Evolutionary conservation across 2,888 invertebrate species (phyloP).

Genomic region (Phyllotreta cruciferae): DNA sequence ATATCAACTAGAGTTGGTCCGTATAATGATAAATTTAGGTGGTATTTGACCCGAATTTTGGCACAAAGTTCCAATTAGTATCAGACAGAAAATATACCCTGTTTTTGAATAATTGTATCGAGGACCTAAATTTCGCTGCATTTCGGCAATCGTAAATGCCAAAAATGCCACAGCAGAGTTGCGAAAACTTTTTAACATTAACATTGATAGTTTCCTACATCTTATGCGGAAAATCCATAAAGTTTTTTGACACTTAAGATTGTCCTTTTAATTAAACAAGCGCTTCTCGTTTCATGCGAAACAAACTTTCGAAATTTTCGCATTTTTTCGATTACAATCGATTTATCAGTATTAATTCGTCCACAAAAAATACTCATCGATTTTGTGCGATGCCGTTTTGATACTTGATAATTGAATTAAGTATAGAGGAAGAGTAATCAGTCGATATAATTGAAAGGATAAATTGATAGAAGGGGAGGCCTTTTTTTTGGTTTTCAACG

Average conservation of each 20-base stretch:
- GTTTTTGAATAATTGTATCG: conserved; percentile 22
- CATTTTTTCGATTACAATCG: conserved; percentile 8
- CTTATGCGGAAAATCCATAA: no score
- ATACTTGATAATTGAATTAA: conserved; percentile 19
- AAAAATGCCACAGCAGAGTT: no score
- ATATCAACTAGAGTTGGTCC: conserved; percentile 1
- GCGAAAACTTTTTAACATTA: no score
- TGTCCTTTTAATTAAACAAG: no score
- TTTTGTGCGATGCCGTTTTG: conserved; percentile 19
- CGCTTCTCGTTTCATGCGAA: no score
- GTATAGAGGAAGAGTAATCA: conserved; percentile 30
- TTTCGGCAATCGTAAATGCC: no score
- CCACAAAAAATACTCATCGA: conserved; percentile 13
- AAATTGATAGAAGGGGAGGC: conserved; percentile 34
- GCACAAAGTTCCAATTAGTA: conserved; percentile 16
- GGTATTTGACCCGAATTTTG: conserved; percentile 23
- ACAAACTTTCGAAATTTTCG: no score
- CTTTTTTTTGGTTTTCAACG: conserved; percentile 24
- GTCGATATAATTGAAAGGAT: conserved; percentile 31
- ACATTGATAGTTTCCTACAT: no score
- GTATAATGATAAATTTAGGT: conserved; percentile 11
- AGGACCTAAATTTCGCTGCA: conserved; percentile 10
- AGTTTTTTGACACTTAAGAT: no score
- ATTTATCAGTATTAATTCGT: conserved; percentile 8
- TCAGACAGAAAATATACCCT: conserved; percentile 23